Evolutionary conservation across 2,888 invertebrate genomes (phyloP).

Genomic region (Athrips mouffetella): DNA sequence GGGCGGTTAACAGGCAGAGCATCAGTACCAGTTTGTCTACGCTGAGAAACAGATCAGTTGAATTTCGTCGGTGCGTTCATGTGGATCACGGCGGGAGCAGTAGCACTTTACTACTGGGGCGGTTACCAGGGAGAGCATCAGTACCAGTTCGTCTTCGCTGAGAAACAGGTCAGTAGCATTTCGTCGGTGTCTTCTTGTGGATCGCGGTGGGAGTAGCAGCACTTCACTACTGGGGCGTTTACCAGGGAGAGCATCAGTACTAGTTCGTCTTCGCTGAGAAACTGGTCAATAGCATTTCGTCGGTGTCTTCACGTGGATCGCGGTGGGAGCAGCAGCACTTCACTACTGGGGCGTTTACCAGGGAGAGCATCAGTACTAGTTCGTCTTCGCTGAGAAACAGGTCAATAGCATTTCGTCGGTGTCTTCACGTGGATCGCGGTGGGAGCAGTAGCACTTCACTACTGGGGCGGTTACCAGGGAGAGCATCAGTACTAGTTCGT

Average conservation of each 20-base stretch:
- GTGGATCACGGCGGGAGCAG: too few species aligned
- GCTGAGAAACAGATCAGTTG: conserved; percentile 83
- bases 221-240: too few species aligned
- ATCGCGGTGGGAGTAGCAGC: too few species aligned
- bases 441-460: conserved; percentile 91
- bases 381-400: conserved; percentile 86
- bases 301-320: conserved; percentile 90
- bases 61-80: too few species aligned
- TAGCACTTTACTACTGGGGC: too few species aligned
- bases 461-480: conserved; percentile 91
- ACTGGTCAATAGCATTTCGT: too few species aligned
- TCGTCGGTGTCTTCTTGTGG: too few species aligned
- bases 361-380: conserved; percentile 87
- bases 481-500: conserved; percentile 87
- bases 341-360: conserved; percentile 96
- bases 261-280: too few species aligned
- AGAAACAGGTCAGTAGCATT: too few species aligned
- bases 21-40: conserved; percentile 85
- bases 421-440: conserved; percentile 91
- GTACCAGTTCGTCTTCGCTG: too few species aligned
- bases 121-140: too few species aligned
- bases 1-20: conserved; percentile 90
- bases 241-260: too few species aligned
- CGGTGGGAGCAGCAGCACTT: conserved; percentile 90
- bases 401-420: conserved; percentile 87